Base-by-base conservation (phyloP, 2,888 invertebrate species). In the Ochropleura plecta region DNA sequence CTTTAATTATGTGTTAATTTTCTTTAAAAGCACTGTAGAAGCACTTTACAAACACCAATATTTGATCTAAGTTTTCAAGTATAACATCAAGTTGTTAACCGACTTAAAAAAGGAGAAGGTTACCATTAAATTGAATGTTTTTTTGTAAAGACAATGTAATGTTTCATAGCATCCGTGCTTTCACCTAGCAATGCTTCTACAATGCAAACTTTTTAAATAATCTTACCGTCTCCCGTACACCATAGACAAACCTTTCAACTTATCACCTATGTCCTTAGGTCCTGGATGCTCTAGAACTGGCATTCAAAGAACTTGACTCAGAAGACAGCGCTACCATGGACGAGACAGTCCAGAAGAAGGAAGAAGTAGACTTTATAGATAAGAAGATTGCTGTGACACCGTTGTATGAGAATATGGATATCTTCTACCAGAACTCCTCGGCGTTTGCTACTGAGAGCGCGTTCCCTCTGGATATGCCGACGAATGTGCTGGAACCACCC, bases 401-500 rank as follows among this genome's bases (percentile, higher is more conserved):
- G 3, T 91, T 97, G 53, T 97, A 97, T 88, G 97, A 97, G 87
- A 97, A 97, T 84, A 97, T 97, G 67, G 97, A 97, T 79, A 95
- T 97, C 78, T 97, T 97, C 88, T 97, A 96, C 81, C 94, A 95
- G 85, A 95, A 93, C 70, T 84, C 89, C 7, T 92, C 93, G 49
- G 91, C 91, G 10, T 81, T 82, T 57, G 42, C 78, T 5, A 44
- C 81, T 8, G 81, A 78, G 86, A 91, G 87, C 70, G 94, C 95
- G 1, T 97, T 97, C 86, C 97, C 96, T 5, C 90, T 97, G 88
- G 97, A 97, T 80, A 93, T 97, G 84, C 97, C 97, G 1, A 94
- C 97, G 9, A 97, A 97, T 90, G 95, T 94, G 59, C 83, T 97
- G 89, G 98, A 98, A 90, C 98, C 98, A 18, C 98, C 98, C n/a